Percentiles rank a stretch among this genome's conserved stretches.
phyloP scores from a whole-genome alignment of 2,888 invertebrate species.

The Oscheius sp. region DNA sequence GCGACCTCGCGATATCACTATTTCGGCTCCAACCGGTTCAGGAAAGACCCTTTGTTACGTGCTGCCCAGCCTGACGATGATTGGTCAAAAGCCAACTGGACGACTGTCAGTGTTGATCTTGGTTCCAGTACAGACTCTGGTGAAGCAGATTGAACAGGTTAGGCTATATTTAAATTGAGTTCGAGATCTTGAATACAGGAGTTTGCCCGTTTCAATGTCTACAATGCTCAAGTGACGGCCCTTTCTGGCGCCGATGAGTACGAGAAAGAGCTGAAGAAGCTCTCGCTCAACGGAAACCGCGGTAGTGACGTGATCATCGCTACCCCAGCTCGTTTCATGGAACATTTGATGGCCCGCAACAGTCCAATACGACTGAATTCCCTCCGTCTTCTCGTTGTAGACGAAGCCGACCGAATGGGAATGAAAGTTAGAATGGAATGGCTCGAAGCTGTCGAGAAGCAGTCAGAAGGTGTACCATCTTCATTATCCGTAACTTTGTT shows the following conservation, averaged over 20 bases:
- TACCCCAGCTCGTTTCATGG: conserved; percentile 25
- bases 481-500: too few relatives aligned
- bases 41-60: conserved; percentile 96
- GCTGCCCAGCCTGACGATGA: conserved; percentile 78
- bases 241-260: conserved; percentile 45
- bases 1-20: conserved; percentile 89
- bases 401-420: conserved; percentile 95
- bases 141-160: conserved; percentile 81
- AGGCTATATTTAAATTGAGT: too few relatives aligned
- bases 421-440: conserved; percentile 91
- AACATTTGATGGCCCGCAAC: conserved; percentile 1
- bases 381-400: conserved; percentile 80
- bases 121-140: conserved; percentile 91
- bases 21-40: conserved; percentile 92
- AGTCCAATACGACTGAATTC: conserved; percentile 2
- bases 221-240: conserved; percentile 47
- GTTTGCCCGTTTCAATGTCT: conserved; percentile 56
- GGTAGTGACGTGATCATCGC: conserved; percentile 22
- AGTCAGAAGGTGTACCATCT: conserved; percentile 65
- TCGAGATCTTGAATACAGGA: conserved; percentile 47
- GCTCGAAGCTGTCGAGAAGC: conserved; percentile 84
- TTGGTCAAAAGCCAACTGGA: conserved; percentile 39
- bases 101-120: conserved; percentile 86
- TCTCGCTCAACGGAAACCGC: background rate
- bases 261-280: conserved; percentile 13